phyloP scores from a whole-genome alignment of 2,113 vertebrate species.

The Solea solea region DNA sequence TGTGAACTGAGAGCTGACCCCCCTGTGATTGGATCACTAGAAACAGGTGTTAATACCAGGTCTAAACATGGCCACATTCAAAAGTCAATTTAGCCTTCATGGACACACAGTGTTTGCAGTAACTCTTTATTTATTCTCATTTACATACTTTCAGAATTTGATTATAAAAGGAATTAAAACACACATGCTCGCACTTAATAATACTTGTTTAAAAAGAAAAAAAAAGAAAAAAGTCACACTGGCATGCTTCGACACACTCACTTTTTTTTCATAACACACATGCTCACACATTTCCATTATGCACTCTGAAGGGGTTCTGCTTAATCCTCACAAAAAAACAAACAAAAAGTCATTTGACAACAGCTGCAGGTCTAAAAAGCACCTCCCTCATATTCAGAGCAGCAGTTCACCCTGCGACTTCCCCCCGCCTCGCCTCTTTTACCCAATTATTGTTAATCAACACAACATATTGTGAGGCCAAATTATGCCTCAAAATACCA shows the following conservation, averaged over 20 bases:
- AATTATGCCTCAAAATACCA: too few species aligned
- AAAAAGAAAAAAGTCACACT: conserved; percentile 28
- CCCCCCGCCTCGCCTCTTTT: conserved; percentile 43
- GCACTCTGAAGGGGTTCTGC: conserved; percentile 72
- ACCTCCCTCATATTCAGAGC: conserved; percentile 53
- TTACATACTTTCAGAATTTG: conserved; percentile 6
- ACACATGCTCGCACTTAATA: conserved; percentile 8
- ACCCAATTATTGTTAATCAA: conserved; percentile 77
- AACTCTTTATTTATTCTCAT: conserved; percentile 2
- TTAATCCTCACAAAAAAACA: conserved; percentile 76
- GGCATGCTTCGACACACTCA: conserved; percentile 24
- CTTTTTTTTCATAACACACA: conserved; percentile 44
- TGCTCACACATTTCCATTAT: conserved; percentile 71
- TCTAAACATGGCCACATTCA: neutral
- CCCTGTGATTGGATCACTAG: too few species aligned
- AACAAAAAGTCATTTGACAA: conserved; percentile 73
- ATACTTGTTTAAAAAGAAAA: conserved; percentile 36
- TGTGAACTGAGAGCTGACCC: too few species aligned
- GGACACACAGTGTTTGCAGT: neutral
- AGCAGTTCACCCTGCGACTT: conserved; percentile 53
- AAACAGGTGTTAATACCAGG: neutral
- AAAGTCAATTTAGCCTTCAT: neutral
- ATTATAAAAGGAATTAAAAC: conserved; percentile 5
- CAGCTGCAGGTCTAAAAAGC: conserved; percentile 57
- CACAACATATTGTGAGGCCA: conserved; percentile 23